phyloP scores from a whole-genome alignment of 2,888 invertebrate genomes.

The Zygothrica quintamaculata region DNA sequence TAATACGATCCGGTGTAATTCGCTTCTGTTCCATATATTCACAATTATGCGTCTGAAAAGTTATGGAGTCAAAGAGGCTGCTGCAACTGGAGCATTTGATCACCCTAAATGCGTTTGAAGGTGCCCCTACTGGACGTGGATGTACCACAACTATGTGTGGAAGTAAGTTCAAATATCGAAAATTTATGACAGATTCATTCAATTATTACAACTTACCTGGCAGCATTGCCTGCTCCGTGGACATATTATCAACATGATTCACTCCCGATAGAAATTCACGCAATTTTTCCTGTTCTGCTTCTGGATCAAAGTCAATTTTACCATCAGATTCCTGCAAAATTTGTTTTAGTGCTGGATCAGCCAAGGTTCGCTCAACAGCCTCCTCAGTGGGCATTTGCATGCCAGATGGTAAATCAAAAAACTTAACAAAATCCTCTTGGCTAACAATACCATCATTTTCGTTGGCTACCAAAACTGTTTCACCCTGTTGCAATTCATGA shows the following conservation, averaged over 20 bases:
- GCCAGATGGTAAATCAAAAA: slow-evolving; percentile 31
- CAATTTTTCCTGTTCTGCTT: slow-evolving; percentile 73
- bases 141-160: not conserved
- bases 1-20: slow-evolving; percentile 13
- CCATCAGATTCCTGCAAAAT: slow-evolving; percentile 50
- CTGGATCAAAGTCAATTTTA: slow-evolving; percentile 59
- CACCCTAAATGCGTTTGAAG: slow-evolving; percentile 41
- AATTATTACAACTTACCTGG: slow-evolving; percentile 10
- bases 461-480: slow-evolving; percentile 56
- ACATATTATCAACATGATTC: slow-evolving; percentile 24
- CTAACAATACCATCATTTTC: slow-evolving; percentile 45
- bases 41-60: slow-evolving; percentile 78
- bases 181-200: not conserved
- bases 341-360: slow-evolving; percentile 57
- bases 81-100: slow-evolving; percentile 80
- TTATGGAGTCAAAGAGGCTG: slow-evolving; percentile 64
- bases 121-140: slow-evolving; percentile 3
- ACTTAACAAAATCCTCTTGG: slow-evolving; percentile 40
- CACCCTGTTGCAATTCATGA: slow-evolving; percentile 44
- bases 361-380: slow-evolving; percentile 56
- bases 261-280: slow-evolving; percentile 71
- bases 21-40: slow-evolving; percentile 66
- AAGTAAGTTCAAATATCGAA: no score
- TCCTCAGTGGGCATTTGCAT: slow-evolving; percentile 35
- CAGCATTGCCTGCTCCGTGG: slow-evolving; percentile 18